Evolutionary conservation across 53 echinoderm and acorn worm species (phyloP), one percentile per base, ranked within the genome.

Genomic region (Temnopleurus reevesii): DNA sequence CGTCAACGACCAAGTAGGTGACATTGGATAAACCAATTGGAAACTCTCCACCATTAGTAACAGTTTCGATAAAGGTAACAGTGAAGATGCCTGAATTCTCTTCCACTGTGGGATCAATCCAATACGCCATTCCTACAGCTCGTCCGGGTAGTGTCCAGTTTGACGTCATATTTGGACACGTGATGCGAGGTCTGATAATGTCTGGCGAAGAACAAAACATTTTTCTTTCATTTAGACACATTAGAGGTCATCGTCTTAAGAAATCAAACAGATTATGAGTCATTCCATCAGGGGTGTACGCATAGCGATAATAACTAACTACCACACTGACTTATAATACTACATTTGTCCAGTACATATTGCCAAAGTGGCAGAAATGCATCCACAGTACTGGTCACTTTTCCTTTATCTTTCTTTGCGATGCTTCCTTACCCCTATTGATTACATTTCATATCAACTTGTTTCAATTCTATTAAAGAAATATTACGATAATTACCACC

Each of bases 371-470:
- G n/a, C n/a, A n/a, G n/a, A n/a, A n/a, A n/a, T n/a, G n/a, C n/a
- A n/a, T n/a, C n/a, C n/a, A n/a, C n/a, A n/a, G n/a, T n/a, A n/a
- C n/a, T n/a, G n/a, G n/a, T n/a, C n/a, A n/a, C n/a, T n/a, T n/a
- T n/a, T n/a, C n/a, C n/a, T n/a, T n/a, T n/a, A n/a, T n/a, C n/a
- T n/a, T n/a, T n/a, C n/a, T n/a, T n/a, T n/a, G n/a, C n/a, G n/a
- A n/a, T n/a, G n/a, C n/a, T n/a, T n/a, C n/a, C n/a, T n/a, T n/a
- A n/a, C n/a, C n/a, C n/a, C n/a, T n/a, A n/a, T n/a, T n/a, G n/a
- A n/a, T n/a, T n/a, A n/a, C n/a, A n/a, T n/a, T n/a, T 29, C 80
- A 46, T 80, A 80, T 47, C 80, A 17, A 51, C n/a, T 80, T 3
- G 47, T 47, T 30, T 4, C 27, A 18, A 80, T 80, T 28, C n/a